These are phyloP conservation scores for Limnephilus marmoratus DNA, from an alignment of 2,888 invertebrate species.

Conservation along the genomic window DNA sequence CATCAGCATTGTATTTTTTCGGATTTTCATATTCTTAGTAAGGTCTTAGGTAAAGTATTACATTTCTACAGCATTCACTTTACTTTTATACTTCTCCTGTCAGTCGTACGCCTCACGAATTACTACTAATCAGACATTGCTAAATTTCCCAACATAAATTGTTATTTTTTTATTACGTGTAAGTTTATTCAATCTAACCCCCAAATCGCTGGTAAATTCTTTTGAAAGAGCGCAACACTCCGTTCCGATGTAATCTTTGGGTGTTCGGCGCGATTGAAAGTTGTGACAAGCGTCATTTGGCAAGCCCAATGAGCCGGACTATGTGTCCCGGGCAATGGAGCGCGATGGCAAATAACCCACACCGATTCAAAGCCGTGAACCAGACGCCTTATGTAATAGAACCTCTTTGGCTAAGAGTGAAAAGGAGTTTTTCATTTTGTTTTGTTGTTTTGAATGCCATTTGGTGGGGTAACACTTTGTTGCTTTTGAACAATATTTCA, in stretches of 20 bases:
- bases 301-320: conserved; percentile 49
- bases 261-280: conserved; percentile 30
- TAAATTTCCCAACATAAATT: no score
- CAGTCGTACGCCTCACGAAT: no score
- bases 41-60: no score
- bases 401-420: not conserved
- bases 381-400: not conserved
- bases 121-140: no score
- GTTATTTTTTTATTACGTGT: not conserved
- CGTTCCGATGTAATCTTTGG: conserved; percentile 8
- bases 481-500: not conserved
- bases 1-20: no score
- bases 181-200: not conserved
- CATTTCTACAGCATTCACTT: no score
- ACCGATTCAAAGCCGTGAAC: not conserved
- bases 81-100: no score
- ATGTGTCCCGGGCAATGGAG: not conserved
- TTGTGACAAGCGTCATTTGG: conserved; percentile 51
- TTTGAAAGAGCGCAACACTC: not conserved
- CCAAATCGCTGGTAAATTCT: not conserved
- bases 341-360: not conserved
- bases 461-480: not conserved
- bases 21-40: no score
- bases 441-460: not conserved
- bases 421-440: not conserved